phyloP scores from a whole-genome alignment of 2,113 vertebrate genomes.

The Epinephelus fuscoguttatus region DNA sequence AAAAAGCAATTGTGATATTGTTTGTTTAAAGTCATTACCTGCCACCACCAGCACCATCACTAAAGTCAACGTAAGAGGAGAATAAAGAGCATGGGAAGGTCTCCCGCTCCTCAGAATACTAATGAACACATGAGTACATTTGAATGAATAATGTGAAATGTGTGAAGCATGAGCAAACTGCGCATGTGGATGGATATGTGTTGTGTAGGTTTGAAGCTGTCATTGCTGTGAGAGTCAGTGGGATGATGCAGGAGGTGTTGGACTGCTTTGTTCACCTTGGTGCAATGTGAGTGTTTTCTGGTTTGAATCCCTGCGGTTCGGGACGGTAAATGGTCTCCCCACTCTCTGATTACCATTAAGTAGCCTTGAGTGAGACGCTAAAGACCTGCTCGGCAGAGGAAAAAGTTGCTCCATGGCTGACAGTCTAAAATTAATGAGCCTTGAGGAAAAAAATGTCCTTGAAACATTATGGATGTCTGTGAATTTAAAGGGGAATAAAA shows the following conservation, averaged over 20 bases:
- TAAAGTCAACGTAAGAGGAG: slow-evolving; percentile 19
- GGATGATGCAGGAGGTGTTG: too few relatives aligned
- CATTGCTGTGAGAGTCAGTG: slow-evolving; percentile 13
- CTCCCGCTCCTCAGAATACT: slow-evolving; percentile 40
- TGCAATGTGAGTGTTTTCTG: slow-evolving; percentile 1
- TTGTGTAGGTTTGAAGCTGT: slow-evolving; percentile 13
- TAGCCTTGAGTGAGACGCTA: slow-evolving; percentile 14
- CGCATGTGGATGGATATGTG: slow-evolving; percentile 6
- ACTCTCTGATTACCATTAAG: slow-evolving; percentile 16
- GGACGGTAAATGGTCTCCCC: slow-evolving; percentile 3
- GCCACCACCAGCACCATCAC: slow-evolving; percentile 38
- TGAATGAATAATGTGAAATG: slow-evolving; percentile 57
- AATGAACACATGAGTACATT: slow-evolving; percentile 52
- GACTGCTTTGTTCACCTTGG: slow-evolving; percentile 15
- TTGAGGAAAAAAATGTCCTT: slow-evolving; percentile 41
- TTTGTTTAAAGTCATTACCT: slow-evolving; percentile 59
- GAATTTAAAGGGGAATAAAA: slow-evolving; percentile 26
- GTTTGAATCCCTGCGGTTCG: slow-evolving; percentile 22
- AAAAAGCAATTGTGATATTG: slow-evolving; percentile 36
- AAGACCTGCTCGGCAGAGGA: not conserved
- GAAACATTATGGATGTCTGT: slow-evolving; percentile 28
- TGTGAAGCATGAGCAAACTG: slow-evolving; percentile 28
- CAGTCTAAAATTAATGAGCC: slow-evolving; percentile 53
- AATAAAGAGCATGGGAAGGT: slow-evolving; percentile 33
- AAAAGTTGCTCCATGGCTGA: slow-evolving; percentile 26